Conservation (phyloP, 37 sponge, comb jelly and placozoan species). For the Ephydatia muelleri region DNA sequence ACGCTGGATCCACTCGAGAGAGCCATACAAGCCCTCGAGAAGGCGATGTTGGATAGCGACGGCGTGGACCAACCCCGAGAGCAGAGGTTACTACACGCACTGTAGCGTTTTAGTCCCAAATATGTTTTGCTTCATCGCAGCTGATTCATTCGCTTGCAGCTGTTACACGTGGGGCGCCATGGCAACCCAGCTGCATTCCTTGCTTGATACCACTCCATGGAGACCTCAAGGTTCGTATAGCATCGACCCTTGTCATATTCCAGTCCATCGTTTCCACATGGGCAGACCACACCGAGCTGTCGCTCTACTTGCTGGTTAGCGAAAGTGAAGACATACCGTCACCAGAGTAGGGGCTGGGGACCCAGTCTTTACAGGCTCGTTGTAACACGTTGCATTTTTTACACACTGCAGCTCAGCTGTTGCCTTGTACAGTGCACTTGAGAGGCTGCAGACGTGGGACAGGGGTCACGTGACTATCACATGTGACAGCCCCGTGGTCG, state of each 20-base stretch:
- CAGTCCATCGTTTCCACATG: too few relatives aligned
- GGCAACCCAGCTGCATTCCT: slow-evolving; percentile 38
- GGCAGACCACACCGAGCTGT: too few relatives aligned
- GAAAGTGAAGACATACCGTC: background rate
- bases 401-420: slow-evolving; percentile 9
- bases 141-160: too few relatives aligned
- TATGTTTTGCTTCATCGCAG: too few relatives aligned
- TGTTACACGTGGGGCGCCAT: background rate
- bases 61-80: too few relatives aligned
- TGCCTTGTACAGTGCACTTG: slow-evolving; percentile 43
- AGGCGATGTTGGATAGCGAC: too few relatives aligned
- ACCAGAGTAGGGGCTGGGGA: slow-evolving; percentile 16
- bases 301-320: slow-evolving; percentile 16
- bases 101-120: too few relatives aligned
- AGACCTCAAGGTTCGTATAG: slow-evolving; percentile 13
- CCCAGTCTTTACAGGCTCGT: too few relatives aligned
- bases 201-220: slow-evolving; percentile 42
- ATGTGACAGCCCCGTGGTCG: background rate
- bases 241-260: too few relatives aligned
- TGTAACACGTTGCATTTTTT: background rate
- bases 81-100: too few relatives aligned
- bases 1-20: too few relatives aligned
- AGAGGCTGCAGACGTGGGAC: slow-evolving; percentile 53
- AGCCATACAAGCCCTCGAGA: too few relatives aligned
- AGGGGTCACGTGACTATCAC: slow-evolving; percentile 38